Conservation (phyloP, 2,888 invertebrate species). For the Dastarcus helophoroides region DNA sequence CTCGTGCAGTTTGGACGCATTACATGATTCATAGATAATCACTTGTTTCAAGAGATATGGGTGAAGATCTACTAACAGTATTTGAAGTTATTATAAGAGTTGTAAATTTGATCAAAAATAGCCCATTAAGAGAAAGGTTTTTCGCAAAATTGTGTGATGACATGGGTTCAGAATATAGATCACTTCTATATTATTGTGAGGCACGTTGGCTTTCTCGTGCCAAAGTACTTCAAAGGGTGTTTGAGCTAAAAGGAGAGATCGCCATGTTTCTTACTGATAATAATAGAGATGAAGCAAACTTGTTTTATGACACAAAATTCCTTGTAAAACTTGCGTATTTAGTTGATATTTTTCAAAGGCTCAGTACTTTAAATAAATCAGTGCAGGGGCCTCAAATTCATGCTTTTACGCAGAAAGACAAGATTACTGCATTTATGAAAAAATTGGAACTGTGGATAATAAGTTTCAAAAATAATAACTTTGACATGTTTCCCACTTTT, state of each 20-base stretch:
- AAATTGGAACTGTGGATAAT: conserved; percentile 14
- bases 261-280: conserved; percentile 9
- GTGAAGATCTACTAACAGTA: conserved; percentile 5
- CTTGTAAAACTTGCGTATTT: conserved; percentile 13
- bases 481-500: no score
- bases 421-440: conserved; percentile 13
- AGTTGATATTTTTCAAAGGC: conserved; percentile 12
- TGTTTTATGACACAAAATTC: conserved; percentile 10
- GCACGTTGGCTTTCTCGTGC: conserved; percentile 12
- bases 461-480: conserved; percentile 14
- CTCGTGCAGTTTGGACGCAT: conserved; percentile 7
- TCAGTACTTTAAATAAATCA: conserved; percentile 13
- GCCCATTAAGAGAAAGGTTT: conserved; percentile 9
- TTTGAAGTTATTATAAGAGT: conserved; percentile 2
- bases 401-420: conserved; percentile 11
- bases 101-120: conserved; percentile 7
- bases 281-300: conserved; percentile 9
- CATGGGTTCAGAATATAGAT: conserved; percentile 5
- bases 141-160: conserved; percentile 8
- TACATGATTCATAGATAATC: conserved; percentile 7
- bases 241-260: conserved; percentile 11
- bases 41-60: conserved; percentile 6
- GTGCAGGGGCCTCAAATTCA: conserved; percentile 13
- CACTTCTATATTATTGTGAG: conserved; percentile 8
- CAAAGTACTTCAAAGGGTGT: conserved; percentile 11